Percentiles rank a stretch among this genome's conserved stretches.
phyloP scores from a whole-genome alignment of 2,797 vertebrate species.

The Xiphophorus birchmanni region DNA sequence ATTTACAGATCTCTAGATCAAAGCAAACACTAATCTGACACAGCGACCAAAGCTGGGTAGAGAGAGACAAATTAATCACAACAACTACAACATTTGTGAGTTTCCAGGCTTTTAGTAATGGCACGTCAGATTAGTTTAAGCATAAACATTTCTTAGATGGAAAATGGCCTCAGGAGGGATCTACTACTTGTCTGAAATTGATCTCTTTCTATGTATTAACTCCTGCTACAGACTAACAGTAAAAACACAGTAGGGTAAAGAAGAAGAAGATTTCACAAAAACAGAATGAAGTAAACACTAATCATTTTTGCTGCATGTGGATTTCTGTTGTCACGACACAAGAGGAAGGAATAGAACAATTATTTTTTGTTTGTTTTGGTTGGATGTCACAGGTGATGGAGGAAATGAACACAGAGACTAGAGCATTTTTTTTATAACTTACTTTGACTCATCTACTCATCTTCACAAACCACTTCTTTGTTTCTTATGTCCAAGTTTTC shows the following conservation, averaged over 20 bases:
- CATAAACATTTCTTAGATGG: not conserved
- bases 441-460: not conserved
- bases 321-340: not conserved
- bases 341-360: not conserved
- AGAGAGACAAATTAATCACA: slow-evolving; percentile 22
- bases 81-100: slow-evolving; percentile 20
- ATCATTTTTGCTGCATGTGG: not conserved
- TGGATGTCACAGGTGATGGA: not conserved
- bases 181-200: slow-evolving; percentile 9
- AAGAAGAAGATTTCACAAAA: not conserved
- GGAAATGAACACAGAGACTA: not conserved
- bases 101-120: slow-evolving; percentile 8
- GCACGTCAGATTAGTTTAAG: slow-evolving; percentile 12
- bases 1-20: slow-evolving; percentile 34
- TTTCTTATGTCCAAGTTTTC: not conserved
- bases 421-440: not conserved
- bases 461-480: not conserved
- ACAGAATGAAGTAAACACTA: not conserved
- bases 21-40: slow-evolving; percentile 27
- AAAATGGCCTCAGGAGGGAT: not conserved
- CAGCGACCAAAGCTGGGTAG: slow-evolving; percentile 1
- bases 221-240: not conserved
- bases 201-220: not conserved
- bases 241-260: not conserved
- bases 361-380: not conserved